Evolutionary conservation across 2,888 invertebrate genomes (phyloP).

Genomic region (Clepsis dumicolana): DNA sequence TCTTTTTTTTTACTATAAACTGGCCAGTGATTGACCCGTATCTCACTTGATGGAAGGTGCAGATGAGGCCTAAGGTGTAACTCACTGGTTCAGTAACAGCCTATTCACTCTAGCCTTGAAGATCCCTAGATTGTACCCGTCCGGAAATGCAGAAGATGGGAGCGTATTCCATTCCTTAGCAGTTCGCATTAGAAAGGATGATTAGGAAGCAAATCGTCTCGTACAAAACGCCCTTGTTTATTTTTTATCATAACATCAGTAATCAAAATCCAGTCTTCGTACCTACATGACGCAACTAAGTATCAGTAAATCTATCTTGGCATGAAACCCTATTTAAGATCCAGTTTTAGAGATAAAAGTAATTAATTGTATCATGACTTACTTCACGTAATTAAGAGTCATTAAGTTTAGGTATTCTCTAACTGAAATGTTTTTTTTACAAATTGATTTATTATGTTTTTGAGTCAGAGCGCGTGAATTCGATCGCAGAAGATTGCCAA

Average conservation of each 20-base stretch:
- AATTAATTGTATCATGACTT: conserved; percentile 21
- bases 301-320: conserved; percentile 28
- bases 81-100: too few species aligned
- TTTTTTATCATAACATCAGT: conserved; percentile 27
- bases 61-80: too few species aligned
- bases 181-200: too few species aligned
- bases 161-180: too few species aligned
- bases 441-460: conserved; percentile 1
- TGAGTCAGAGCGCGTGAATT: conserved; percentile 2
- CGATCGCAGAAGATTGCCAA: neutral
- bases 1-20: too few species aligned
- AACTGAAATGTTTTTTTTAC: neutral
- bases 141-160: too few species aligned
- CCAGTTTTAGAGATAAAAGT: conserved; percentile 20
- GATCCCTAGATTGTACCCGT: too few species aligned
- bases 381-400: neutral
- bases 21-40: too few species aligned
- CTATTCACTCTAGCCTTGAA: too few species aligned
- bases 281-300: conserved; percentile 6
- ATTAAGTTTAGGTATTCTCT: conserved; percentile 2
- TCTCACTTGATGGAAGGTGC: too few species aligned
- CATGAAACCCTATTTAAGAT: conserved; percentile 17
- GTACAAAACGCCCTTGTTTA: neutral
- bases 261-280: conserved; percentile 18
- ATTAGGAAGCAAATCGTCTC: too few species aligned